Evolutionary conservation across 2,888 invertebrate species (phyloP), one percentile per base, ranked within the genome.

Genomic region (Acleris literana): DNA sequence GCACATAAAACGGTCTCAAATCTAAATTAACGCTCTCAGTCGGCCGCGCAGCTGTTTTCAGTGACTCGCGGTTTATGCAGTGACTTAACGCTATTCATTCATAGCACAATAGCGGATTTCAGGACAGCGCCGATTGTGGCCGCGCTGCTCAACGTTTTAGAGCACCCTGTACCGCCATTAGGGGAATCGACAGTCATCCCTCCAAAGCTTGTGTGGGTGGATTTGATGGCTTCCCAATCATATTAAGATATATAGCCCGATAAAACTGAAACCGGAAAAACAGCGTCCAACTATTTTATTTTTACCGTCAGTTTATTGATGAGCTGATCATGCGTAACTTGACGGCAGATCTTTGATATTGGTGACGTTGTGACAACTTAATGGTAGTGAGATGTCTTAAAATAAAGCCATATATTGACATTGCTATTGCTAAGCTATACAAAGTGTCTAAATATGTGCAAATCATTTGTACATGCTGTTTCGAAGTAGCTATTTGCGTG

Each of bases 1-100:
- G 17, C 17, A 5, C 13, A 6, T n/a, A 48, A 48, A 18, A 18
- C 48, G 1, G 5, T 5, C 5, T 48, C 4, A 13, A 1, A 17
- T 16, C 11, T 2, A 11, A 22, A 17, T 52, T 4, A 22, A n/a
- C 59, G 64, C 64, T 65, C 0, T 7, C 49, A 61, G 44, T 51
- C 20, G n/a, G 49, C 51, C 63, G 60, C 64, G 39, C 64, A 57
- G 70, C 49, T 70, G 64, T 70, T 79, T 77, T 70, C 77, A 80
- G 78, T 82, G 83, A 84, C 75, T 85, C 72, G 78, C 77, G 72
- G 72, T 80, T 80, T 72, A 76, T 73, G 75, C 78, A 76, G 78
- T 84, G 86, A 85, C 77, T 85, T 80, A 73, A 76, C 81, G 75
- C 66, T 78, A 81, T 77, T 72, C 72, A 74, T 74, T 73, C 73